These are phyloP conservation scores for Pachypsylla venusta DNA, from an alignment of 1,140 invertebrate species.

Conservation along the genomic window DNA sequence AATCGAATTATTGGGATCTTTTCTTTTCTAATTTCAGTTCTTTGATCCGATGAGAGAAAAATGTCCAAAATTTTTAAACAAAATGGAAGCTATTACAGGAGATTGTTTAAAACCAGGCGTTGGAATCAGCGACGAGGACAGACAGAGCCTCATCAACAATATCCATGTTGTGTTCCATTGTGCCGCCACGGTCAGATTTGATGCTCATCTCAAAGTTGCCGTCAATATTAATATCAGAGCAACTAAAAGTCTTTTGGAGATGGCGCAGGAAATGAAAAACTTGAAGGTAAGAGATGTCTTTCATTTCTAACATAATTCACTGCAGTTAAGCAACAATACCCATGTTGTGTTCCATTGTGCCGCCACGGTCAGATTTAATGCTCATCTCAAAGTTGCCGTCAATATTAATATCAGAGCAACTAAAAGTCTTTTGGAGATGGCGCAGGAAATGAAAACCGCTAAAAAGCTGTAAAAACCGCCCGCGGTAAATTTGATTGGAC, in stretches of 20 bases:
- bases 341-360: slow-evolving; percentile 62
- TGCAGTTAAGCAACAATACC: no score
- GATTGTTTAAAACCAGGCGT: slow-evolving; percentile 49
- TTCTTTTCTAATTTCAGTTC: slow-evolving; percentile 31
- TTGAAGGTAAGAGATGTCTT: slow-evolving; percentile 44
- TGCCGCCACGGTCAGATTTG: slow-evolving; percentile 48
- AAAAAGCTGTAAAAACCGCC: no score
- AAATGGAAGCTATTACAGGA: slow-evolving; percentile 45
- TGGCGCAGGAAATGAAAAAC: slow-evolving; percentile 35
- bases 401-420: slow-evolving; percentile 46
- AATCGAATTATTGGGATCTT: no score
- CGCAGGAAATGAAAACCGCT: slow-evolving; percentile 46
- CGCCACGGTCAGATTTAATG: slow-evolving; percentile 77
- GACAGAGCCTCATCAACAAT: slow-evolving; percentile 37
- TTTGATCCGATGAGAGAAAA: slow-evolving; percentile 37
- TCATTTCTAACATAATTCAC: no score
- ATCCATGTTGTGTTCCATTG: slow-evolving; percentile 49
- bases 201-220: slow-evolving; percentile 44
- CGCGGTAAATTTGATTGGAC: no score
- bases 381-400: slow-evolving; percentile 47
- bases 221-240: slow-evolving; percentile 48
- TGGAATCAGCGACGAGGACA: slow-evolving; percentile 47
- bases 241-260: slow-evolving; percentile 37
- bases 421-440: slow-evolving; percentile 40
- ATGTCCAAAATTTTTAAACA: slow-evolving; percentile 37